phyloP scores from a whole-genome alignment of 2,888 invertebrate genomes.

The Acronicta leporina region DNA sequence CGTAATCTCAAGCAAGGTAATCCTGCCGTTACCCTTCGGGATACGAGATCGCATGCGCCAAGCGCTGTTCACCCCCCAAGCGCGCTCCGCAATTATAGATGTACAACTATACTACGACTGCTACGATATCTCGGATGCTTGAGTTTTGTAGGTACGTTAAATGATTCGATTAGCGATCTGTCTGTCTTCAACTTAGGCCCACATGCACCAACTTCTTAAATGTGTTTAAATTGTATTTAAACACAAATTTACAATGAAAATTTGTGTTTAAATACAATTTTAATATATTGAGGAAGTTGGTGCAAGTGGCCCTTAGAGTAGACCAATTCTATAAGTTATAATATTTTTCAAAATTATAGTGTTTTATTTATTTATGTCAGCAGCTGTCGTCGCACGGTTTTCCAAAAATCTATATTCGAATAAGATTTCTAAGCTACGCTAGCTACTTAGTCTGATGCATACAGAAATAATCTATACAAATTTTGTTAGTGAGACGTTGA shows the following conservation, averaged over 20 bases:
- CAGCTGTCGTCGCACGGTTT: constrained; percentile 13
- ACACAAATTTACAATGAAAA: too few species aligned
- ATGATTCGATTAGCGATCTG: not conserved
- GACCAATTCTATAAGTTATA: not conserved
- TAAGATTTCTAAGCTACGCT: constrained; percentile 31
- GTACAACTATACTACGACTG: constrained; percentile 38
- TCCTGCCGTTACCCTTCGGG: constrained; percentile 57
- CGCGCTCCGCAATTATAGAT: constrained; percentile 58
- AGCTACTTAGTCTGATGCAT: constrained; percentile 17
- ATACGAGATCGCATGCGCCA: constrained; percentile 67
- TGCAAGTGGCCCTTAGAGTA: too few species aligned
- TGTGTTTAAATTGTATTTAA: too few species aligned
- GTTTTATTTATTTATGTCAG: not conserved
- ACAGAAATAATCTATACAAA: not conserved
- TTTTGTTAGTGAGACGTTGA: not conserved
- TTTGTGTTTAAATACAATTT: too few species aligned
- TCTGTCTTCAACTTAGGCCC: not conserved
- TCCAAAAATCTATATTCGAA: constrained; percentile 19
- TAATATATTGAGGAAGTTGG: too few species aligned
- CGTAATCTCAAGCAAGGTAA: constrained; percentile 62
- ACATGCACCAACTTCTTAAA: too few species aligned
- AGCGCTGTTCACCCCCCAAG: constrained; percentile 58
- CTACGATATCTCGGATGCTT: constrained; percentile 31
- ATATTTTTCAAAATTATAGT: too few species aligned
- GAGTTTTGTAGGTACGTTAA: constrained; percentile 5